Evolutionary conservation across 37 sponge, comb jelly and placozoan species (phyloP), one percentile per base, ranked within the genome.

Genomic region (Halisarca cf. caerulea): DNA sequence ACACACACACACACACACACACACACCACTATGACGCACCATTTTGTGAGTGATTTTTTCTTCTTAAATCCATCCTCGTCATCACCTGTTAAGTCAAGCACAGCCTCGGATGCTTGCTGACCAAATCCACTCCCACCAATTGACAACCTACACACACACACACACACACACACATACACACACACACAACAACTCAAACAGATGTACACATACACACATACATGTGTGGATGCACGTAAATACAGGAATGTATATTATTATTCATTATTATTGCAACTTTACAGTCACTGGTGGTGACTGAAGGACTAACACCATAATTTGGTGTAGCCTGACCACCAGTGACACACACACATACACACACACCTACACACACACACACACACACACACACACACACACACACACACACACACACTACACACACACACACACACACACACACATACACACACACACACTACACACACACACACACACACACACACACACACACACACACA

Each of bases 11-110:
- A 21, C 20, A 3, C 37, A 35, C 20, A 34, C n/a, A 3, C 32
- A 35, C 71, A 69, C 71, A 35, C 37, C 2, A 21, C 71, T 2
- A 69, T 21, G 3, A 3, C 32, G 73, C 39, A 86, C 86, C 86
- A 86, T 64, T 86, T 86, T 35, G 24, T 58, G 30, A n/a, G 58
- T 61, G 17, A 25, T 38, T 85, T 85, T 9, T 33, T 71, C 72
- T 83, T 89, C 60, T 44, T 45, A 33, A 79, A 6, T 0, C 28
- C 66, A 11, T 66, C 32, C 15, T 70, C 80, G 43, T 95, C 96
- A 47, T 95, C 96, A 42, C 86, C 91, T 27, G 78, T 89, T 66
- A 95, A 27, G 36, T 95, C 93, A 28, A 95, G 87, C 28, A 83
- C 87, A n/a, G 83, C 87, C 3, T 69, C 40, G 3, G 83, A 60